Evolutionary conservation across 2,797 vertebrate species (phyloP).

Genomic region (Echeneis naucrates): DNA sequence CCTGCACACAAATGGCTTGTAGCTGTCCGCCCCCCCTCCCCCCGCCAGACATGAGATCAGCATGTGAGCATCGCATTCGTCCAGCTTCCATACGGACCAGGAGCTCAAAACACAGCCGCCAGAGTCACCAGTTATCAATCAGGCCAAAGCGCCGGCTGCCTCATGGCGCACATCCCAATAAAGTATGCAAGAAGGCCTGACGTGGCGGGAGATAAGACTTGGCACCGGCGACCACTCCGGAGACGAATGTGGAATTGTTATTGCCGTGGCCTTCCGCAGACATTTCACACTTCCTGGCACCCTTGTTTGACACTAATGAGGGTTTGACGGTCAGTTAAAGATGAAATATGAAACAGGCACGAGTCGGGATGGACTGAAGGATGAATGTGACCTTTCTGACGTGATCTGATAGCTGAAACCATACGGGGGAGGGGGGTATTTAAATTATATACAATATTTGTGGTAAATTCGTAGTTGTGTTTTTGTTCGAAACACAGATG

Average conservation of each 20-base stretch:
- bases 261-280: conserved; percentile 11
- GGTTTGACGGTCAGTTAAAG: conserved; percentile 32
- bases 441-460: not conserved
- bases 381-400: conserved; percentile 14
- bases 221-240: not conserved
- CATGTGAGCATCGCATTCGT: not conserved
- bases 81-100: too few relatives aligned
- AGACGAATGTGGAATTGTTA: conserved; percentile 32
- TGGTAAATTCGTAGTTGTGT: not conserved
- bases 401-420: not conserved
- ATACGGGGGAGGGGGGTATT: too few relatives aligned
- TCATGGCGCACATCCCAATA: not conserved
- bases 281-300: conserved; percentile 31
- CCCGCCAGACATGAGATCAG: not conserved
- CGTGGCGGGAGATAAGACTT: not conserved
- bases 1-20: conserved; percentile 5
- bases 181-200: not conserved
- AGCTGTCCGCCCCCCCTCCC: conserved; percentile 16
- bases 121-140: not conserved
- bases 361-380: not conserved
- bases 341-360: conserved; percentile 42
- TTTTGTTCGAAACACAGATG: too few relatives aligned
- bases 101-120: not conserved
- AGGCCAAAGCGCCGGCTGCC: not conserved
- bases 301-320: conserved; percentile 41